Percentiles rank a stretch among this genome's conserved stretches.
Evolutionary conservation across 2,113 vertebrate species (phyloP).

Genomic region (Ancistrus triradiatus): DNA sequence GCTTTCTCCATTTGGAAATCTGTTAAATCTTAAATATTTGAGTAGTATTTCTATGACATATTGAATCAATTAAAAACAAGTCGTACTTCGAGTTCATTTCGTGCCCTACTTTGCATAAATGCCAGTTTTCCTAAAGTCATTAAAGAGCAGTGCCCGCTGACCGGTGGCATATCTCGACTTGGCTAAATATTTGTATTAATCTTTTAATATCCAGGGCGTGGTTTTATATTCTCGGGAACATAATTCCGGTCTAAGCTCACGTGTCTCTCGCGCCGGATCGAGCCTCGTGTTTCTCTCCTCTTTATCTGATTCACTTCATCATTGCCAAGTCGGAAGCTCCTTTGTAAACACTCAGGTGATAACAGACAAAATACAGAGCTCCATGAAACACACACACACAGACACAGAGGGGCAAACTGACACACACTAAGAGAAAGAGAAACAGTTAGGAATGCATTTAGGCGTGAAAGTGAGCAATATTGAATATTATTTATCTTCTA

Average conservation of each 20-base stretch:
- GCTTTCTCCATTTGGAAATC: too few relatives aligned
- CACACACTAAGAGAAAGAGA: neutral
- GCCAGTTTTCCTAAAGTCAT: too few relatives aligned
- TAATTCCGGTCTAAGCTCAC: neutral
- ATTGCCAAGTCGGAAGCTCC: conserved; percentile 68
- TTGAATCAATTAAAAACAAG: too few relatives aligned
- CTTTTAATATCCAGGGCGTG: too few relatives aligned
- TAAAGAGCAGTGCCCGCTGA: too few relatives aligned
- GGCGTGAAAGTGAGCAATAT: conserved; percentile 2
- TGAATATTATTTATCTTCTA: neutral
- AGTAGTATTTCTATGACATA: too few relatives aligned
- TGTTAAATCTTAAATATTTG: too few relatives aligned
- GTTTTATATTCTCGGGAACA: neutral
- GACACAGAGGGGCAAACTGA: neutral
- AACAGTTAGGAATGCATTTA: neutral
- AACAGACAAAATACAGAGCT: conserved; percentile 71
- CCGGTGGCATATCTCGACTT: too few relatives aligned
- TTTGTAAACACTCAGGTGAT: conserved; percentile 71
- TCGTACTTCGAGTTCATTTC: too few relatives aligned
- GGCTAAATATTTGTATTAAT: too few relatives aligned
- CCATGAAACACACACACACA: conserved; percentile 39
- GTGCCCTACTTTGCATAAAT: too few relatives aligned
- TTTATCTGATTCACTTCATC: conserved; percentile 66
- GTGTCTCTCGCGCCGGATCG: neutral
- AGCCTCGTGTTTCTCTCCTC: neutral